Evolutionary conservation across 2,797 vertebrate genomes (phyloP), one percentile per base, ranked within the genome.

Genomic region (Sitta carolinensis): DNA sequence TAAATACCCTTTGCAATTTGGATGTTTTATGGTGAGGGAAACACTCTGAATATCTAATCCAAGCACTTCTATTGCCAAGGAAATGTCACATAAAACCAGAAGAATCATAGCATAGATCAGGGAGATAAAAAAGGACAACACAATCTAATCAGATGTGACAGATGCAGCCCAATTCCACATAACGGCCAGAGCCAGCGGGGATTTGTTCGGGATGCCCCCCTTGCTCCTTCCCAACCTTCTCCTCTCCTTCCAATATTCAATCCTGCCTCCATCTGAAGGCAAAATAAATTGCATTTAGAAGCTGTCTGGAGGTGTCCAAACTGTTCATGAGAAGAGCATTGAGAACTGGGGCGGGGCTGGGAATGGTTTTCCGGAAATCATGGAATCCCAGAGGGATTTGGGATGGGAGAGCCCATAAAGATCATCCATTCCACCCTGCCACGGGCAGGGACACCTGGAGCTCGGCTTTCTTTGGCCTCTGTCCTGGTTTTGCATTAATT

Each of bases 121-220:
- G 83, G 85, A 95, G 90, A 95, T 94, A 96, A 93, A 96, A 95
- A 95, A 96, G 91, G 91, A 95, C 88, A 95, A 67, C 80, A 72
- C 85, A 73, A 72, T 93, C 76, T 86, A 95, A 96, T 96, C 93
- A 93, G 91, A 94, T 86, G 93, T 95, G 95, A 87, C 95, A 96
- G 95, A 93, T 94, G 95, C 93, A 88, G 83, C 85, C 77, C 85
- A 58, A 43, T 66, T 62, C 51, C 50, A 73, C 83, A 59, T 12
- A 69, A 93, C 48, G 64, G 8, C 80, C 69, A 25, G 26, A 79
- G 93, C 80, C 90, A 67, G 69, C 30, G 67, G 88, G 87, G 80
- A 78, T 84, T 64, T 91, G 75, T 50, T 83, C 5, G 48, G 89
- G 63, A 51, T 55, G 38, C 55, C 21, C 67, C 92, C 70, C 48